Conservation (phyloP, 2,113 vertebrate species). For the Piaya cayana region DNA sequence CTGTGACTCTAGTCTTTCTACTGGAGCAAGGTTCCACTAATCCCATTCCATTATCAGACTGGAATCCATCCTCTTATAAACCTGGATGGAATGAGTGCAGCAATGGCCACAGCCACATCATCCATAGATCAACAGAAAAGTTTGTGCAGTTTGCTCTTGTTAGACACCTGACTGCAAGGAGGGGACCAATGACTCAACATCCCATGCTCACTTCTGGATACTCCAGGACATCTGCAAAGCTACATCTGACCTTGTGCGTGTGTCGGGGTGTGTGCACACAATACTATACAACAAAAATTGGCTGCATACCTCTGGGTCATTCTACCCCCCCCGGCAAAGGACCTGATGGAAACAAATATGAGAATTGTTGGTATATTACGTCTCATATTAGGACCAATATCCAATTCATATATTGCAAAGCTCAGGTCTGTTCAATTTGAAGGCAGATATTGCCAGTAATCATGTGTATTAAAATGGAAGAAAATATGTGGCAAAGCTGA, state of each 20-base stretch:
- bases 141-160: neutral
- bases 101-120: neutral
- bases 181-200: neutral
- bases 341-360: neutral
- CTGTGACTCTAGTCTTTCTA: neutral
- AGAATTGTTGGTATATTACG: neutral
- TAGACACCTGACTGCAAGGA: neutral
- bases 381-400: neutral
- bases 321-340: neutral
- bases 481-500: neutral
- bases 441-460: neutral
- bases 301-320: neutral
- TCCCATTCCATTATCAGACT: rapidly evolving
- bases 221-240: neutral
- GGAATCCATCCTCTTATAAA: neutral
- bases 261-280: neutral
- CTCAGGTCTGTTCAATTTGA: neutral
- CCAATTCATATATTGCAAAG: neutral
- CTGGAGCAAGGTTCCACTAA: neutral
- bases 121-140: neutral
- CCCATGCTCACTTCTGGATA: neutral
- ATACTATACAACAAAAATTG: neutral
- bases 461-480: neutral
- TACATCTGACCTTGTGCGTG: neutral
- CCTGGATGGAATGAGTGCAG: neutral